Evolutionary conservation across 2,888 invertebrate species (phyloP).

Genomic region (Leptinotarsa juncta): DNA sequence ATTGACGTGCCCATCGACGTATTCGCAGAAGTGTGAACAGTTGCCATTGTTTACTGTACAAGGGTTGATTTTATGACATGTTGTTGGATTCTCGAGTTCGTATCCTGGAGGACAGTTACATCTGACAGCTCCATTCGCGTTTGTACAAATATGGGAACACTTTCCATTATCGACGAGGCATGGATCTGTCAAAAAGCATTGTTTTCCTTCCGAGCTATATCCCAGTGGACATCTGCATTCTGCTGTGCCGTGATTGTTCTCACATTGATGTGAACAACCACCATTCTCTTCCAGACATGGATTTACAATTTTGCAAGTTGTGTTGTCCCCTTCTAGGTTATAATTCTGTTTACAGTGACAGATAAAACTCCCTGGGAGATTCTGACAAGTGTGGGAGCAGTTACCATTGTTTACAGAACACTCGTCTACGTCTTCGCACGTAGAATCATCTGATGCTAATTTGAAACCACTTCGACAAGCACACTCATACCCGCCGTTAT

Average conservation of each 20-base stretch:
- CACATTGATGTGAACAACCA: constrained; percentile 56
- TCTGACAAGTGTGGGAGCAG: constrained; percentile 70
- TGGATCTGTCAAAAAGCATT: constrained; percentile 54
- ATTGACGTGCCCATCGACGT: constrained; percentile 65
- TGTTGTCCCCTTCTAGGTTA: constrained; percentile 57
- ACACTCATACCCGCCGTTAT: constrained; percentile 61
- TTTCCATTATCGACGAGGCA: constrained; percentile 63
- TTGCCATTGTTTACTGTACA: constrained; percentile 68
- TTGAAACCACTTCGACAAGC: constrained; percentile 65
- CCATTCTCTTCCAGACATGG: constrained; percentile 66
- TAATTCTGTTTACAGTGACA: constrained; percentile 68
- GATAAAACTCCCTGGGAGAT: constrained; percentile 66
- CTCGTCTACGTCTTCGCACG: constrained; percentile 64
- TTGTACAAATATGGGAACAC: constrained; percentile 61
- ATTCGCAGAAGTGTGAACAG: constrained; percentile 68
- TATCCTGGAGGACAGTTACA: constrained; percentile 68
- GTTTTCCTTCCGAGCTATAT: constrained; percentile 56
- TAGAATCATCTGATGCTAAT: constrained; percentile 63
- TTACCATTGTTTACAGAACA: constrained; percentile 61
- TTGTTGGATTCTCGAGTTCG: constrained; percentile 52
- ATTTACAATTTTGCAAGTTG: constrained; percentile 63
- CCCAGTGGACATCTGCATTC: constrained; percentile 67
- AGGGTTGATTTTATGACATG: constrained; percentile 65
- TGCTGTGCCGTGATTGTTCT: constrained; percentile 61
- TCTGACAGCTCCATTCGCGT: constrained; percentile 59